Evolutionary conservation across 2,113 vertebrate species (phyloP).

Genomic region (Xiphorhynchus elegans): DNA sequence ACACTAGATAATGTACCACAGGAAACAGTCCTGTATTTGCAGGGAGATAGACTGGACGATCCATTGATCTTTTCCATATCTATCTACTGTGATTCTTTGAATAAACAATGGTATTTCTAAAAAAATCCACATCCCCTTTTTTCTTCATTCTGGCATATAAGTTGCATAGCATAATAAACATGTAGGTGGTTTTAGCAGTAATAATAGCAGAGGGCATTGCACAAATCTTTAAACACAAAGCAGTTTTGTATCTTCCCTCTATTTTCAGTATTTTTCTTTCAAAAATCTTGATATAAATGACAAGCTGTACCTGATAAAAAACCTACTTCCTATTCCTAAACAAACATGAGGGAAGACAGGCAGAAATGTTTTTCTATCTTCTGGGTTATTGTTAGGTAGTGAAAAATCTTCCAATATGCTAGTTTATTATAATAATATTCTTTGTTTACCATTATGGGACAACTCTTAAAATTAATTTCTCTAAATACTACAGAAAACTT

Average conservation of each 20-base stretch:
- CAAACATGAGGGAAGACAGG: conserved; percentile 15
- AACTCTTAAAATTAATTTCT: not conserved
- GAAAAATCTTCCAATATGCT: not conserved
- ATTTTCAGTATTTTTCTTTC: not conserved
- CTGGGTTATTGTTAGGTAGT: conserved; percentile 11
- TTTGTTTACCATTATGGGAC: not conserved
- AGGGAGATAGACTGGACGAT: conserved; percentile 49
- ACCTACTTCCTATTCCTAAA: conserved; percentile 22
- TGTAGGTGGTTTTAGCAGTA: not conserved
- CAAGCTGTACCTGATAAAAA: conserved; percentile 17
- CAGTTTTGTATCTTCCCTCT: not conserved
- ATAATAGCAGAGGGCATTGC: not conserved
- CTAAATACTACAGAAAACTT: not conserved
- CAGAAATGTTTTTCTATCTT: not conserved
- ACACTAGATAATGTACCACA: not conserved
- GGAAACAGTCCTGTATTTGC: not conserved
- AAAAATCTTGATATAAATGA: not conserved
- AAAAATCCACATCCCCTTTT: conserved; percentile 28
- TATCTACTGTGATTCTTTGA: conserved; percentile 43
- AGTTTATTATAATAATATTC: not conserved
- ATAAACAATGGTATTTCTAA: conserved; percentile 53
- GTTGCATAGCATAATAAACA: not conserved
- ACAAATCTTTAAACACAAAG: not conserved
- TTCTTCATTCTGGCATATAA: conserved; percentile 12
- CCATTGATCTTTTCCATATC: conserved; percentile 19